Base-by-base conservation (phyloP, 2,888 invertebrate species). In the Aporophyla nigra region DNA sequence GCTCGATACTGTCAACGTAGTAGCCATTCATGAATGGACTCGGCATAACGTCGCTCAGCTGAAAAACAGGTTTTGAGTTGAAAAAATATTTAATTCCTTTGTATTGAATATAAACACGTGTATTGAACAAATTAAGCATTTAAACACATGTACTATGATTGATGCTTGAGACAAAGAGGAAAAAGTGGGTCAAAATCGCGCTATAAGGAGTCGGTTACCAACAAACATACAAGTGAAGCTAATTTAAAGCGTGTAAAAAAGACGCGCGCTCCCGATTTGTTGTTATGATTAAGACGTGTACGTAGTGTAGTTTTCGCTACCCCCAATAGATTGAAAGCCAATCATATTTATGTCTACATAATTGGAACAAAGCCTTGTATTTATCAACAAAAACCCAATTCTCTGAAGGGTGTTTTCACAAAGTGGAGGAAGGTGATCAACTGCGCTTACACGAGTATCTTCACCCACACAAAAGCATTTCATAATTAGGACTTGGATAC, bases 1-100 rank as follows among this genome's bases (percentile, higher is more conserved):
- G 86, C 2, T 93, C 93, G 33, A 95, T 91, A 88, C 83, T 92
- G 91, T 96, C 95, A 63, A 93, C 91, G 89, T 95, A 95, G 88
- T 92, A 94, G 0, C 94, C 93, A 81, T 95, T 95, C 87, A 93
- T 87, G 85, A 92, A 94, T 46, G 85, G 91, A 74, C 91, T 91
- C 69, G 93, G 93, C 40, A 93, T 74, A 12, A 92, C 81, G 51
- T 93, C 93, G 61, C 83, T 86, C 1, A 93, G 87, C 95, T 95
- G 94, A 9, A 83, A 83, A 71, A 68, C n/a, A 40, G 1, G 12
- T 53, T 54, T 46, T 19, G n/a, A 49, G 14, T 62, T 77, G 49
- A 49, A 49, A 27, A 66, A 19, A 27, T 67, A 10, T n/a, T 1
- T 49, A 10, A 69, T 66, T 33, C 27, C 0, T 66, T 5, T 21